Base-by-base conservation (phyloP, 2,113 vertebrate species). In the Paralichthys olivaceus region DNA sequence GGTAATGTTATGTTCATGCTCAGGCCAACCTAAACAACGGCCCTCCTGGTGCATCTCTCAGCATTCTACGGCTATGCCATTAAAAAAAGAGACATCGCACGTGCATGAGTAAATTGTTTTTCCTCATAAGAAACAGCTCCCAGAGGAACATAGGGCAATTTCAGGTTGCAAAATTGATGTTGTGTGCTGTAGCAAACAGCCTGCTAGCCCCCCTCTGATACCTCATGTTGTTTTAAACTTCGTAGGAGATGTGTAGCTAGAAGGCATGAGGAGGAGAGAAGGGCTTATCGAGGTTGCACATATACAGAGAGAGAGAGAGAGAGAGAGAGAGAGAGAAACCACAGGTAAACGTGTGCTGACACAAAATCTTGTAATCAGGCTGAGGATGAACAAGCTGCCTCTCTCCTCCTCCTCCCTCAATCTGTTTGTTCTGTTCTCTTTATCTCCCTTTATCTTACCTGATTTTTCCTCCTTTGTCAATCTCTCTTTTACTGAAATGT, bases 61-160 rank as follows among this genome's bases (percentile, higher is more conserved):
- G 54, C 59, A 56, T 72, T 55, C 72, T 15, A 4, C 4, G 75
- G 82, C 79, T 14, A 55, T 11, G 59, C 32, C 26, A 32, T 32
- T 69, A 53, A 75, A 81, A 60, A 73, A 79, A 43, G 62, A 66
- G 1, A 26, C 23, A n/a, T 34, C 4, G 7, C 67, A 80, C 25
- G 14, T 69, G 79, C 43, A 45, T 47, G 13, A 77, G 28, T 57
- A 81, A 88, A 90, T 81, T 76, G 79, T 84, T 89, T 88, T 83
- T 63, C 72, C 61, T 32, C 37, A 71, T 69, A 69, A 69, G 69
- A 72, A 72, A 63, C 54, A 13, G 64, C 76, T 72, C 84, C 83
- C 78, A 43, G 34, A 43, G 80, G 84, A 75, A 29, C 40, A 26
- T 43, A 1, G 17, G 79, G 86, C 77, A 77, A 37, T 78, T 81